Evolutionary conservation across 37 sponge, comb jelly and placozoan species (phyloP).

Genomic region (Chondrosia reniformis): DNA sequence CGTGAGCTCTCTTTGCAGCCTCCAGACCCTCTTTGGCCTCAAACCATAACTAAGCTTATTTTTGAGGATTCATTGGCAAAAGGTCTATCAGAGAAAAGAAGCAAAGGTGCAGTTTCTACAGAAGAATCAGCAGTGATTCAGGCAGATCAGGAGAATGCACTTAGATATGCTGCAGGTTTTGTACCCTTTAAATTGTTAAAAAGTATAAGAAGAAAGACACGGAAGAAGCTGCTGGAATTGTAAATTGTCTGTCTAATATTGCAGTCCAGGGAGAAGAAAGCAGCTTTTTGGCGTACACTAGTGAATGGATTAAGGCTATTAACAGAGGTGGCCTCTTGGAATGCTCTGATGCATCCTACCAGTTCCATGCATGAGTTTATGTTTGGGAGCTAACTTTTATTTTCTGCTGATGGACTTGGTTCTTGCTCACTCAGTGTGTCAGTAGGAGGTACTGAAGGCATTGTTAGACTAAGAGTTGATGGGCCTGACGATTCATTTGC

Average conservation of each 20-base stretch:
- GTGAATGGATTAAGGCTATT: neutral
- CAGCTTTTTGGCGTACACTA: neutral
- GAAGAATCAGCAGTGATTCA: neutral
- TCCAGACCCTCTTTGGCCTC: constrained; percentile 16
- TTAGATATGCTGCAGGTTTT: constrained; percentile 9
- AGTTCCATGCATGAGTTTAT: neutral
- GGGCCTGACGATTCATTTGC: no score
- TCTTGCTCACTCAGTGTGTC: no score
- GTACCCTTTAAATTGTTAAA: constrained; percentile 5
- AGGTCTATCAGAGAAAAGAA: neutral
- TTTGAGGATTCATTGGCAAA: neutral
- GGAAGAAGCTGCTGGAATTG: neutral
- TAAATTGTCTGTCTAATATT: neutral
- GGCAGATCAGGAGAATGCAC: constrained; percentile 12
- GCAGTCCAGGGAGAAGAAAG: neutral
- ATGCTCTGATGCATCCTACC: neutral
- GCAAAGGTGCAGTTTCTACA: neutral
- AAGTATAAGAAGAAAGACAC: constrained; percentile 7
- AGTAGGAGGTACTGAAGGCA: no score
- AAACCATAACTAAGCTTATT: neutral
- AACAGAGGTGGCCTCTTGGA: no score
- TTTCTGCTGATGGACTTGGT: no score
- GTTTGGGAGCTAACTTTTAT: no score
- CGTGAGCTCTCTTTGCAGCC: constrained; percentile 8
- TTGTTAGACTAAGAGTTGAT: no score